These are phyloP conservation scores for Penaeus vannamei DNA, from an alignment of 1,140 invertebrate species.

Conservation along the genomic window DNA sequence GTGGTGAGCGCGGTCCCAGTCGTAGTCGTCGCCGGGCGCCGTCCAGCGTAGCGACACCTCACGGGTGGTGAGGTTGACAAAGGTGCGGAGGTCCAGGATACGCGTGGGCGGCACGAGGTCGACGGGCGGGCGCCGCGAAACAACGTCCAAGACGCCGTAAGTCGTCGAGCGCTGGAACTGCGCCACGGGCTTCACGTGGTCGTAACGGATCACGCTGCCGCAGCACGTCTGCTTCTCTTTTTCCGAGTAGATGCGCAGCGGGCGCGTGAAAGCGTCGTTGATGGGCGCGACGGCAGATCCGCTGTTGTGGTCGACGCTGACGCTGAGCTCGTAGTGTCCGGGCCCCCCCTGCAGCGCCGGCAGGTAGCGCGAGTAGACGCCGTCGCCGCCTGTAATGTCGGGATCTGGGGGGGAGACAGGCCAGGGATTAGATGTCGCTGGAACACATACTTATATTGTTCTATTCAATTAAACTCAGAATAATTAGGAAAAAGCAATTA, in stretches of 20 bases:
- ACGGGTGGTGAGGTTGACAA: conserved; percentile 68
- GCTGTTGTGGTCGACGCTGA: conserved; percentile 65
- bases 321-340: conserved; percentile 68
- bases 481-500: neutral
- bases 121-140: conserved; percentile 39
- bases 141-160: conserved; percentile 64
- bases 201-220: conserved; percentile 65
- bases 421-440: neutral
- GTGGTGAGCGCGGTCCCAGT: conserved; percentile 68
- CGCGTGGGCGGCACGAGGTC: conserved; percentile 70
- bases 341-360: conserved; percentile 54
- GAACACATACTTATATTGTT: no score
- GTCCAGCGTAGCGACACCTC: conserved; percentile 70
- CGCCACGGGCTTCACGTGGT: conserved; percentile 61
- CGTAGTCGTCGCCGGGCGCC: conserved; percentile 70
- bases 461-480: no score
- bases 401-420: conserved; percentile 74
- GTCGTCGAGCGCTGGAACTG: conserved; percentile 65
- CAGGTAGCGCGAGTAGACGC: conserved; percentile 79
- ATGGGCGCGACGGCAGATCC: conserved; percentile 60
- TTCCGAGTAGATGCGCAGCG: conserved; percentile 50
- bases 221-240: conserved; percentile 62
- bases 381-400: conserved; percentile 79
- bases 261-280: conserved; percentile 55
- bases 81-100: conserved; percentile 70